A percentile compares a stretch with the other conserved stretches of the same genome.
Conservation (phyloP, 2,888 invertebrate genomes). For the Heliconius cydno region DNA sequence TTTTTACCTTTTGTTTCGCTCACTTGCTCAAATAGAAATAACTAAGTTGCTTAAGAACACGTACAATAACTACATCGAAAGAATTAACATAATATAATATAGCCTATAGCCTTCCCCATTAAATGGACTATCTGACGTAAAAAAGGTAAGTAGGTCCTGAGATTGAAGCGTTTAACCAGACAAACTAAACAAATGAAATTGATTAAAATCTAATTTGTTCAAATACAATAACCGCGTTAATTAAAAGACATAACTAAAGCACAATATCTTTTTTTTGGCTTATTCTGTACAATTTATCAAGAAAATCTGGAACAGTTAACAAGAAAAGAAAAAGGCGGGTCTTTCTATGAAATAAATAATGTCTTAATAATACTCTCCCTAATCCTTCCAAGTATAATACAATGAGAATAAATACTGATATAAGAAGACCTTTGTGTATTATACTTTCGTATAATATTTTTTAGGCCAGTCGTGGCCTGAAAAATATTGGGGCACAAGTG, state of each 20-base stretch:
- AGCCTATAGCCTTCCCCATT: not conserved
- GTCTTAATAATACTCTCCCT: not conserved
- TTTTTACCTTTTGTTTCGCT: too few species aligned
- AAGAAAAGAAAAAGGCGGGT: not conserved
- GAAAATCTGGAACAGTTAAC: conserved; percentile 8
- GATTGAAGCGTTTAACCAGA: not conserved
- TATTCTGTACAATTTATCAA: not conserved
- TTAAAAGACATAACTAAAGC: not conserved
- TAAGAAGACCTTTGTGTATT: not conserved
- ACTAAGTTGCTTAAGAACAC: too few species aligned
- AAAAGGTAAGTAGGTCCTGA: not conserved
- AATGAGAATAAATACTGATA: not conserved
- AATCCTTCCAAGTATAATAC: conserved; percentile 1
- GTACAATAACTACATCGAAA: too few species aligned
- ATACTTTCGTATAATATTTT: not conserved
- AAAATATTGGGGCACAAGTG: too few species aligned
- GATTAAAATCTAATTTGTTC: too few species aligned
- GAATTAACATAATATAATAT: too few species aligned
- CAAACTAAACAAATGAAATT: not conserved
- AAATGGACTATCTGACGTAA: not conserved
- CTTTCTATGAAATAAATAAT: conserved; percentile 12
- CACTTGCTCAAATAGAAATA: too few species aligned
- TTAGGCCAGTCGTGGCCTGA: not conserved
- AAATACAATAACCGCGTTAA: not conserved
- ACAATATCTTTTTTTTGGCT: not conserved